Evolutionary conservation across 2,113 vertebrate species (phyloP), one percentile per base, ranked within the genome.

Genomic region (Crocuta crocuta): DNA sequence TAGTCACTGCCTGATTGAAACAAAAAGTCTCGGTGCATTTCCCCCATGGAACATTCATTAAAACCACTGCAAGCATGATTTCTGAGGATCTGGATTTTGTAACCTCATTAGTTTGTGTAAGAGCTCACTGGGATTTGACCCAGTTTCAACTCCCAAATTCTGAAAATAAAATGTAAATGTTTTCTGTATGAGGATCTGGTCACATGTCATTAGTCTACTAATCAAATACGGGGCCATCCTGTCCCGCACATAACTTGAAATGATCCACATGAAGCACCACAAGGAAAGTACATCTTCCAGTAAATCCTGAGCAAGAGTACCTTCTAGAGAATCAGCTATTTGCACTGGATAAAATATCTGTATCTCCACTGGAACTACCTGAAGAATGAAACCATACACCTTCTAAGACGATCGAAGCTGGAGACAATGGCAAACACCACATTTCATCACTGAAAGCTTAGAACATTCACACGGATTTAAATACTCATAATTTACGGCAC

Each of bases 21-120:
- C 1, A 24, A 97, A 97, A 97, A 96, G 24, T 53, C 86, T 70
- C 15, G 10, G 71, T 74, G 74, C 24, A n/a, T 95, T 95, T 95
- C 88, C 95, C 89, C 97, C 48, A 4, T 31, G 85, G 92, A 97
- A 84, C 35, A 89, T 63, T 98, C 95, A 98, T 95, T 96, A 96
- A 97, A 98, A 96, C 53, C 55, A 93, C 81, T 21, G 26, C 48
- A 63, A 86, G 88, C 39, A 92, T 31, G 61, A 78, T 95, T 98
- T 96, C 94, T 81, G 91, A 97, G 89, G 95, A 92, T 96, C 70
- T 97, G 88, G 85, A 95, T 98, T 97, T 83, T 86, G 73, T 96
- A 97, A 97, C 81, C 94, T 97, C 95, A 96, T 97, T 97, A 97
- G 97, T 92, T 83, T 97, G 94, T 92, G n/a, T 96, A 73, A 97